These are phyloP conservation scores for Nomada lathburiana DNA, from an alignment of 2,888 invertebrate genomes.

Conservation along the genomic window DNA sequence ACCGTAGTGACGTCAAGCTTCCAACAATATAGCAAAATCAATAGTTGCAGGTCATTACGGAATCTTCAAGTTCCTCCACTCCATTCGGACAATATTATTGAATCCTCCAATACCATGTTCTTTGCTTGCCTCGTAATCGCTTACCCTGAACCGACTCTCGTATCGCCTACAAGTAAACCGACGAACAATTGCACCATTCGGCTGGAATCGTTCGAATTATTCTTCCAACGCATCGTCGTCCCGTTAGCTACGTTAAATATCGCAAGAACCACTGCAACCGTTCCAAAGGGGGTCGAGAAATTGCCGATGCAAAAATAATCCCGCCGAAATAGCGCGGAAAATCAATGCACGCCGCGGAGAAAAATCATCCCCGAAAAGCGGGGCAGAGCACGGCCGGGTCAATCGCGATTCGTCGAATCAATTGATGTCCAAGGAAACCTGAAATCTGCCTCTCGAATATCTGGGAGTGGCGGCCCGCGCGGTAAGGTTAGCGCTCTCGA, in stretches of 20 bases:
- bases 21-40: neutral
- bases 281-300: too few species aligned
- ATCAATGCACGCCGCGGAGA: too few species aligned
- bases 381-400: neutral
- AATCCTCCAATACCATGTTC: neutral
- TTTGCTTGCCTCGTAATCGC: neutral
- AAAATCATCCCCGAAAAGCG: too few species aligned
- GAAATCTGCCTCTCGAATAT: conserved; percentile 4
- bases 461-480: conserved; percentile 41
- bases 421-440: neutral
- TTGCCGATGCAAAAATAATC: too few species aligned
- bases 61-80: neutral
- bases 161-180: neutral
- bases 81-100: neutral
- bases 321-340: too few species aligned
- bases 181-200: too few species aligned
- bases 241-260: too few species aligned
- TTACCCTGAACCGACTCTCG: neutral
- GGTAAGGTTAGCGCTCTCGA: conserved; percentile 13
- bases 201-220: too few species aligned
- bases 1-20: neutral
- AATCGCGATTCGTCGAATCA: neutral
- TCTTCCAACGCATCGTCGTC: too few species aligned
- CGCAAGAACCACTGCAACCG: too few species aligned
- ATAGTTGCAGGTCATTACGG: neutral